Evolutionary conservation across 30 jellyfish, hydroid and myxozoan species (phyloP).

Genomic region (Aurelia aurita complex sp. Pacific): DNA sequence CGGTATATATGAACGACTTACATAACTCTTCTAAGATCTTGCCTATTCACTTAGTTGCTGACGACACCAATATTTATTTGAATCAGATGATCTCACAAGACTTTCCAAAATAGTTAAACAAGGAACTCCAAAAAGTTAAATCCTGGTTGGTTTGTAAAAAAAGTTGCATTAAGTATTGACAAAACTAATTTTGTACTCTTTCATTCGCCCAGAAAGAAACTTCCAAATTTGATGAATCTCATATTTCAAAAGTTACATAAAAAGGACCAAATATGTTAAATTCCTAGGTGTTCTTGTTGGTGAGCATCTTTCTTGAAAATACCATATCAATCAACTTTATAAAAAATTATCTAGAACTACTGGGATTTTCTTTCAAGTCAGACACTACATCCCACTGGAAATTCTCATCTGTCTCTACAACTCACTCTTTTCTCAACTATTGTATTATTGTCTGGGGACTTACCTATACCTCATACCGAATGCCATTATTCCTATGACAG

Average conservation of each 20-base stretch:
- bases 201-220: constrained; percentile 12
- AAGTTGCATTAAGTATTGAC: too few relatives aligned
- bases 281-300: constrained; percentile 73
- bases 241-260: neutral
- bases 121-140: constrained; percentile 4
- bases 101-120: neutral
- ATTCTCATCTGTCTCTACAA: too few relatives aligned
- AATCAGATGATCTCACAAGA: constrained; percentile 12
- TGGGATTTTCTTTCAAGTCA: too few relatives aligned
- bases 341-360: too few relatives aligned
- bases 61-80: too few relatives aligned
- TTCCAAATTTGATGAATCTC: constrained; percentile 9
- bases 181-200: constrained; percentile 9
- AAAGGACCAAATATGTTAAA: constrained; percentile 41
- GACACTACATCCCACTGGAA: too few relatives aligned
- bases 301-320: too few relatives aligned
- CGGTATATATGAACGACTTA: too few relatives aligned
- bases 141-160: constrained; percentile 1
- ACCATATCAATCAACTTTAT: constrained; percentile 29
- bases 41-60: too few relatives aligned
- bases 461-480: too few relatives aligned
- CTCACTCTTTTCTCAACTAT: constrained; percentile 55
- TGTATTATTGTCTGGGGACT: constrained; percentile 1
- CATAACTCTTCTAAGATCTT: too few relatives aligned
- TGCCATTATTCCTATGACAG: constrained; percentile 22